Base-by-base conservation (phyloP, 2,113 vertebrate genomes). In the Pterocles burchelli region DNA sequence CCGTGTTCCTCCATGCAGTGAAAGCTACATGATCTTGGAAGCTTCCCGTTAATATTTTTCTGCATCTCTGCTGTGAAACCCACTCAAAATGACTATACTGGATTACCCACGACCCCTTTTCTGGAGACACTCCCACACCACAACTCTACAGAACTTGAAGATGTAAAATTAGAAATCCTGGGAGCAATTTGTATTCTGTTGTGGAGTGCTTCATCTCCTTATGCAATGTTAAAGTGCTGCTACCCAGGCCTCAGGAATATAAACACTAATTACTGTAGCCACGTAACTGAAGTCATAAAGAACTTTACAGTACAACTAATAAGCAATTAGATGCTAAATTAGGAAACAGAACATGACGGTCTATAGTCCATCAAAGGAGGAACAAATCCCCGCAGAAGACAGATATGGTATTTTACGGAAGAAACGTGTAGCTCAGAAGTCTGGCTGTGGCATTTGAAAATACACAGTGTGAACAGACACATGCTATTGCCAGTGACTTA, bases 81-180 rank as follows among this genome's bases (percentile, higher is more conserved):
- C 75, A 70, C 63, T 77, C 72, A 70, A 70, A 94, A 85, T 49
- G 0, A 90, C 78, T 46, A 31, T 16, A 68, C 9, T 2, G 25
- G 58, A 25, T 91, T 80, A 83, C 25, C 43, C 51, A 15, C 16
- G 41, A 70, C 25, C 59, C 41, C 0, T 0, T 43, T 88, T 79
- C 83, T 92, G 54, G 36, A 90, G 16, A 68, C 31, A 54, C 28
- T 83, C 41, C n/a, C 31, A 66, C 72, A 88, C 71, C 45, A 79
- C 88, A 25, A 17, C 82, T 93, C 74, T 54, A 88, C 11, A 41
- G 72, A 73, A 70, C n/a, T 46, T 70, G 28, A 85, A 45, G 38
- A 82, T 55, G 68, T 83, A 85, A 92, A 94, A 88, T n/a, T 43
- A 82, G 90, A 92, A 93, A 80, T 90, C 59, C 72, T 83, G 41